Evolutionary conservation across 64 coral and sea anemone genomes (phyloP).

Genomic region (Dendronephthya gigantea): DNA sequence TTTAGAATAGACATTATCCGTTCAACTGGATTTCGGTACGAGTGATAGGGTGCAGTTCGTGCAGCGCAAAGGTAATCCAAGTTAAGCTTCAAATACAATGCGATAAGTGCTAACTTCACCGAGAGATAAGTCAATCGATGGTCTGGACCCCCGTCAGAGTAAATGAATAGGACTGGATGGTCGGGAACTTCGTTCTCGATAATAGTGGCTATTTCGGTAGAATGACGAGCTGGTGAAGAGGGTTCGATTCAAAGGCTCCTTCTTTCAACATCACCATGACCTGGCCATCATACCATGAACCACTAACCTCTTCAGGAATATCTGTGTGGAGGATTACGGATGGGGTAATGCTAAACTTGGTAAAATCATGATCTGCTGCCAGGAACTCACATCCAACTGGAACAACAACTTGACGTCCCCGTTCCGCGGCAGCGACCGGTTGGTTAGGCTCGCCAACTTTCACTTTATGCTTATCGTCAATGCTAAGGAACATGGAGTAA

Average conservation of each 20-base stretch:
- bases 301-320: not conserved
- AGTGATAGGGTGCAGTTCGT: constrained; percentile 9
- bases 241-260: constrained; percentile 14
- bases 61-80: constrained; percentile 17
- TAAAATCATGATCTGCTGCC: constrained; percentile 10
- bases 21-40: constrained; percentile 12
- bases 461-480: constrained; percentile 13
- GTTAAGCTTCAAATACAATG: not conserved
- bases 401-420: not conserved
- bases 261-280: constrained; percentile 14
- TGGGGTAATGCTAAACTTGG: constrained; percentile 6
- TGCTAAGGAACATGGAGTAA: not conserved
- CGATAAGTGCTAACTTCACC: constrained; percentile 3
- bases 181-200: not conserved
- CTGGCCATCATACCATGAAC: constrained; percentile 13
- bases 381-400: constrained; percentile 16
- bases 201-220: not conserved
- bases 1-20: constrained; percentile 20
- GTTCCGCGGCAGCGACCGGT: not conserved
- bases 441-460: constrained; percentile 8
- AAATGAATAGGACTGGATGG: constrained; percentile 16
- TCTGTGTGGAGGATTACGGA: constrained; percentile 11
- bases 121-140: constrained; percentile 12
- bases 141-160: constrained; percentile 11
- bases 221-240: constrained; percentile 4